phyloP scores from a whole-genome alignment of 2,797 vertebrate genomes.

The Garrulus glandarius region DNA sequence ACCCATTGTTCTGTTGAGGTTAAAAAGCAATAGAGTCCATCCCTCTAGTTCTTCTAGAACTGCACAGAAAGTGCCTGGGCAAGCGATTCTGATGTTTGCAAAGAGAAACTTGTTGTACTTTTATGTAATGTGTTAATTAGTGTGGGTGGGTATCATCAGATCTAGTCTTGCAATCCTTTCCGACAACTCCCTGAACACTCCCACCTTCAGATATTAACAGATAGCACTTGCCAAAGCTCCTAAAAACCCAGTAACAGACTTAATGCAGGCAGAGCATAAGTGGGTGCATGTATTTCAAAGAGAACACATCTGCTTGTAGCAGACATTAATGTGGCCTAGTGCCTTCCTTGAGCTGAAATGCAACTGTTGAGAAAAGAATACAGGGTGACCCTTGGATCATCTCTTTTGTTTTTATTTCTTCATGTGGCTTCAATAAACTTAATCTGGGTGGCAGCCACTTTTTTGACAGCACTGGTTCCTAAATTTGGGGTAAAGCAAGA shows the following conservation, averaged over 20 bases:
- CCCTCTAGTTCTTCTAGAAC: neutral
- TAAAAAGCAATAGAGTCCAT: neutral
- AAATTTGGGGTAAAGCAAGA: neutral
- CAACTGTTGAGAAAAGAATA: neutral
- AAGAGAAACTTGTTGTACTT: slow-evolving; percentile 42
- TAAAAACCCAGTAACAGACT: slow-evolving; percentile 1
- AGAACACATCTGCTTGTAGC: neutral
- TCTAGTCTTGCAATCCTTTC: slow-evolving; percentile 50
- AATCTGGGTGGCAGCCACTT: neutral
- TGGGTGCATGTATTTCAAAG: neutral
- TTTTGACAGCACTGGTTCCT: neutral
- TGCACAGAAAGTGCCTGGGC: slow-evolving; percentile 31
- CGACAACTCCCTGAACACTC: slow-evolving; percentile 55
- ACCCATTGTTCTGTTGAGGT: neutral
- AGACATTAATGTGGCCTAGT: neutral
- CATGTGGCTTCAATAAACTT: neutral
- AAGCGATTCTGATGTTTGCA: slow-evolving; percentile 32
- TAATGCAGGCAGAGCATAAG: neutral
- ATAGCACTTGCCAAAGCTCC: slow-evolving; percentile 46
- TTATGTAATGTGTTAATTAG: slow-evolving; percentile 62
- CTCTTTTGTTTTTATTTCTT: neutral
- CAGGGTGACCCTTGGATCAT: neutral
- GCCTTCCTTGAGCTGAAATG: neutral
- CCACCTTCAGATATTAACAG: slow-evolving; percentile 59
- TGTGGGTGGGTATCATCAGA: slow-evolving; percentile 56